phyloP scores from a whole-genome alignment of 30 jellyfish, hydroid and myxozoan species.

The Turritopsis rubra region DNA sequence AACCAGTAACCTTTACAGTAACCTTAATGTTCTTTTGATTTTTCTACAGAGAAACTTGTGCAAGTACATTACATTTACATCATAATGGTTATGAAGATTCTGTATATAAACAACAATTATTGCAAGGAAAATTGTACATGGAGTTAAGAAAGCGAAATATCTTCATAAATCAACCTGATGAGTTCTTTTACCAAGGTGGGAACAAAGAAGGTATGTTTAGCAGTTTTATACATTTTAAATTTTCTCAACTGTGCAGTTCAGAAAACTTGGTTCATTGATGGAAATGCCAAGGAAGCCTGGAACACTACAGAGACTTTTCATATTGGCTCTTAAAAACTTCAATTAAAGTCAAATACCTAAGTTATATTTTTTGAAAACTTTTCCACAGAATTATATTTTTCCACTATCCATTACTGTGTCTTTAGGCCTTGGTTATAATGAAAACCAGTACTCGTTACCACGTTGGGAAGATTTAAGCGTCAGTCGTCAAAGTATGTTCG shows the following conservation, averaged over 20 bases:
- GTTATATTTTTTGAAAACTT: too few species aligned
- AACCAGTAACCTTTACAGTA: not conserved
- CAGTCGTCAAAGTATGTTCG: conserved; percentile 31
- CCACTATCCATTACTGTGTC: not conserved
- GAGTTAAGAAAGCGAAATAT: conserved; percentile 24
- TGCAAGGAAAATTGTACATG: conserved; percentile 17
- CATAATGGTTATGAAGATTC: conserved; percentile 25
- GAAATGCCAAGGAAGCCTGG: too few species aligned
- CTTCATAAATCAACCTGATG: conserved; percentile 23
- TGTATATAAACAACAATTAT: conserved; percentile 22
- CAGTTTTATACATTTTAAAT: too few species aligned
- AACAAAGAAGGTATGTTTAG: conserved; percentile 9
- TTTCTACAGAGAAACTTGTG: conserved; percentile 9
- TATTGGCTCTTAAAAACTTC: too few species aligned
- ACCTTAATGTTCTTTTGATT: not conserved
- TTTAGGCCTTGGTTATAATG: conserved; percentile 37
- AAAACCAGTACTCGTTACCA: conserved; percentile 22
- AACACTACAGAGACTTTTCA: too few species aligned
- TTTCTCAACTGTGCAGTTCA: too few species aligned
- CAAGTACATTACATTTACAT: conserved; percentile 7
- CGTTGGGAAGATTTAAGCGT: conserved; percentile 31
- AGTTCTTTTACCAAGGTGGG: conserved; percentile 18
- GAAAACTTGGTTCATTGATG: too few species aligned
- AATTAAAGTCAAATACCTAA: too few species aligned
- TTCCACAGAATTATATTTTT: too few species aligned